Evolutionary conservation across 2,113 vertebrate species (phyloP).

Genomic region (Psophia crepitans): DNA sequence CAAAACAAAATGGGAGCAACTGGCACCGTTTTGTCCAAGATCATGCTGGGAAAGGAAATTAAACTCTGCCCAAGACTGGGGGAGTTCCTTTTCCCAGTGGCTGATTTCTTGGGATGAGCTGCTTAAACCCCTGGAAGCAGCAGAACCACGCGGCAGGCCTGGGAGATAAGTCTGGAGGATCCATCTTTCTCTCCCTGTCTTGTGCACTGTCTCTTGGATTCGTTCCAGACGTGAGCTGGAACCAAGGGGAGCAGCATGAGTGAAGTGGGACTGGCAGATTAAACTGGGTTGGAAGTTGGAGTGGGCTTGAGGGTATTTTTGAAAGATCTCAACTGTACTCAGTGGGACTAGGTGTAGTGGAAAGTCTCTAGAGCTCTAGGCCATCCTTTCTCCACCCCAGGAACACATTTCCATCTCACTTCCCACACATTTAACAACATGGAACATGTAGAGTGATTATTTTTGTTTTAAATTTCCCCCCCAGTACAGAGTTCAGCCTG

Average conservation of each 20-base stretch:
- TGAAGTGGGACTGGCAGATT: not conserved
- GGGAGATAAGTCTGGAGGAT: not conserved
- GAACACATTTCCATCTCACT: not conserved
- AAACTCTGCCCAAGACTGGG: not conserved
- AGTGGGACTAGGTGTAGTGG: not conserved
- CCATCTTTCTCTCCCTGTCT: not conserved
- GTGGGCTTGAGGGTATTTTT: not conserved
- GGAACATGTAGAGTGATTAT: not conserved
- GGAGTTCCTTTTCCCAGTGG: not conserved
- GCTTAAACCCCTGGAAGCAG: not conserved
- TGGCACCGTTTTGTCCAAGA: not conserved
- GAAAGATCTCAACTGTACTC: not conserved
- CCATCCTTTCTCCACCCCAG: not conserved
- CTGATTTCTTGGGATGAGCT: not conserved
- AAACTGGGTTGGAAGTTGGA: not conserved
- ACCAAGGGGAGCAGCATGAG: not conserved
- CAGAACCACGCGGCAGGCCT: not conserved
- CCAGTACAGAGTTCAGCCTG: not conserved
- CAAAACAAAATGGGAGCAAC: not conserved
- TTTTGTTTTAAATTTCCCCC: rapidly evolving
- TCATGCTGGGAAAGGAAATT: not conserved
- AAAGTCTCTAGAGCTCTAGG: not conserved
- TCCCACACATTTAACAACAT: not conserved
- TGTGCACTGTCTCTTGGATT: not conserved
- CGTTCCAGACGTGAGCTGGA: not conserved